These are phyloP conservation scores for Neoseiulus cucumeris DNA, from an alignment of 1,140 invertebrate species.

Conservation along the genomic window DNA sequence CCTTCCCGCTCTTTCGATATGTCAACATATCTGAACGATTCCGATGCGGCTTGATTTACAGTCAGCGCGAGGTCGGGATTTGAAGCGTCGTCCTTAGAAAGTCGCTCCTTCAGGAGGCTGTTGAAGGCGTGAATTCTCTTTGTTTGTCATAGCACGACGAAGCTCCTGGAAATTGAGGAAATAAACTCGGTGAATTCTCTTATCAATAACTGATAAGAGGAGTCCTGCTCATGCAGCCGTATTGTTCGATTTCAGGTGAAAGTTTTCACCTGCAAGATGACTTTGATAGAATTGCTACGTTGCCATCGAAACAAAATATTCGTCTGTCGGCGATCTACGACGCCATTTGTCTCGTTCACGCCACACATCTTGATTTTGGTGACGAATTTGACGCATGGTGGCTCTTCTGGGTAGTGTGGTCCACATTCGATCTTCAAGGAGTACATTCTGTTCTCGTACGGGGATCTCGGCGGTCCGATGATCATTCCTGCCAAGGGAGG, in stretches of 20 bases:
- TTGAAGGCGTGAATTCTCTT: constrained; percentile 37
- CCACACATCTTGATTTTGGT: constrained; percentile 97
- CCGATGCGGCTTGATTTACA: no score
- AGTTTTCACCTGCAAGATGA: constrained; percentile 51
- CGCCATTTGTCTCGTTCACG: constrained; percentile 80
- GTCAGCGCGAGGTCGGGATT: no score
- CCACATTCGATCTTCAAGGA: constrained; percentile 94
- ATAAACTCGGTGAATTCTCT: neutral
- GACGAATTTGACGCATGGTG: constrained; percentile 79
- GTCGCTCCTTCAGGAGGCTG: constrained; percentile 87
- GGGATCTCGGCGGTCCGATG: constrained; percentile 80
- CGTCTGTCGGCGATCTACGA: constrained; percentile 72
- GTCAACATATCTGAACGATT: no score
- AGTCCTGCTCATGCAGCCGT: no score
- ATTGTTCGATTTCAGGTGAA: no score
- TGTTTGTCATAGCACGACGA: constrained; percentile 31
- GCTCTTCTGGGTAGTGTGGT: constrained; percentile 82
- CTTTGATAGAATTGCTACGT: constrained; percentile 82
- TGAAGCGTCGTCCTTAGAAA: no score
- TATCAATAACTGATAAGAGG: no score
- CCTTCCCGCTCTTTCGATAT: no score
- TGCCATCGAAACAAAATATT: constrained; percentile 81
- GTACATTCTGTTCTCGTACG: constrained; percentile 97
- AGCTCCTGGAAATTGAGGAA: constrained; percentile 49
- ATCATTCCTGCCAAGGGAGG: constrained; percentile 99